Percentiles rank a stretch among this genome's conserved stretches.
Conservation (phyloP, 2,888 invertebrate genomes). For the Yponomeuta sedellus region DNA sequence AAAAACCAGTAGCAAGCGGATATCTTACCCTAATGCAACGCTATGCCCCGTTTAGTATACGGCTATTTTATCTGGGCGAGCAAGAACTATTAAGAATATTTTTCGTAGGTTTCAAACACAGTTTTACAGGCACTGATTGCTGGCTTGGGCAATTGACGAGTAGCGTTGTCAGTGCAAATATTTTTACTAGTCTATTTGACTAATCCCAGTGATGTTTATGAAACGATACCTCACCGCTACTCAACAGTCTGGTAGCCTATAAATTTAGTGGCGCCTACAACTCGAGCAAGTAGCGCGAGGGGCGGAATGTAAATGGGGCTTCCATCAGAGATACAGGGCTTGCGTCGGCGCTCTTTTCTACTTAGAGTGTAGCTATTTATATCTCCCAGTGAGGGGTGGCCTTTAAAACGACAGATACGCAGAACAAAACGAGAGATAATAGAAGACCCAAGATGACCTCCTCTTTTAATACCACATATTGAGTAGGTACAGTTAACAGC, state of each 20-base stretch:
- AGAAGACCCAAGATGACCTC: background rate
- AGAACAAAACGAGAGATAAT: conserved; percentile 24
- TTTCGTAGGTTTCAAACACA: no score
- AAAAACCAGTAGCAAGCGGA: conserved; percentile 65
- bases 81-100: background rate
- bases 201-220: no score
- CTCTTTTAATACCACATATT: no score
- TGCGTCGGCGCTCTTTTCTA: conserved; percentile 63
- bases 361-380: conserved; percentile 71
- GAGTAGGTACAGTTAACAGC: no score
- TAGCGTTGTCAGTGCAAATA: no score
- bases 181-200: no score
- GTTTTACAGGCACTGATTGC: no score
- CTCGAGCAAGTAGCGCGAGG: background rate
- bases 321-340: conserved; percentile 51
- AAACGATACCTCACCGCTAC: no score
- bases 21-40: conserved; percentile 67
- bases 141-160: no score
- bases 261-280: no score
- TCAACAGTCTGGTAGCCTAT: no score
- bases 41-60: conserved; percentile 26
- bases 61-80: background rate
- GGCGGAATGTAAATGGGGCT: background rate
- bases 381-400: conserved; percentile 38
- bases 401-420: conserved; percentile 49